phyloP scores from a whole-genome alignment of 2,888 invertebrate species.

The Serrognathus titanus region DNA sequence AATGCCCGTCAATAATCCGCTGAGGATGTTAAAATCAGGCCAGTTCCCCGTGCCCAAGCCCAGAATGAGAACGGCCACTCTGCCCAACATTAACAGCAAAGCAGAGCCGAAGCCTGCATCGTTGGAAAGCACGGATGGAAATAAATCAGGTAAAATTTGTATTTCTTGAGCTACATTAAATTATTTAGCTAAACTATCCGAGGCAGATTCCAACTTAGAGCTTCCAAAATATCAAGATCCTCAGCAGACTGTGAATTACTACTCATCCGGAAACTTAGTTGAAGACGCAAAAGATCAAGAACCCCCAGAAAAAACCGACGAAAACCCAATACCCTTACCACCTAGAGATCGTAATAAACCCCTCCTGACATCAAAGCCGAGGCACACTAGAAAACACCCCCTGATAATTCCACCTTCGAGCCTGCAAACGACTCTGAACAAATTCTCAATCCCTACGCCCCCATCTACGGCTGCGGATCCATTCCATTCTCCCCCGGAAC shows the following conservation, averaged over 20 bases:
- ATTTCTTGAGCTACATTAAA: background rate
- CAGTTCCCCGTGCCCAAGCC: conserved; percentile 54
- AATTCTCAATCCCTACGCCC: conserved; percentile 45
- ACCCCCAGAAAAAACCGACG: conserved; percentile 31
- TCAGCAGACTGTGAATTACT: background rate
- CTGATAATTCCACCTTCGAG: conserved; percentile 69
- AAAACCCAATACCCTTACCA: conserved; percentile 74
- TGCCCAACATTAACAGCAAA: conserved; percentile 28
- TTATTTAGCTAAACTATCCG: no score
- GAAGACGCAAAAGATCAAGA: background rate
- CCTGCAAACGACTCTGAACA: conserved; percentile 60
- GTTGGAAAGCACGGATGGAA: conserved; percentile 23
- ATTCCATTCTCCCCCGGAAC: conserved; percentile 30
- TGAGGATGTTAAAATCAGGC: conserved; percentile 63
- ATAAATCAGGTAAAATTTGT: conserved; percentile 21
- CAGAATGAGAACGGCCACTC: conserved; percentile 30
- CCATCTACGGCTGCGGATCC: conserved; percentile 27
- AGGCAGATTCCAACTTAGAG: conserved; percentile 20
- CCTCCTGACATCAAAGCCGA: conserved; percentile 61
- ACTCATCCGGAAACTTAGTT: background rate
- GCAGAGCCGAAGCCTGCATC: conserved; percentile 22
- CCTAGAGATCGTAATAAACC: conserved; percentile 69
- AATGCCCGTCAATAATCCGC: conserved; percentile 55
- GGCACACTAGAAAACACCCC: conserved; percentile 79
- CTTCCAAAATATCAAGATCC: conserved; percentile 16